Percentiles rank a stretch among this genome's conserved stretches.
Evolutionary conservation across 2,797 vertebrate species (phyloP).

Genomic region (Carduelis carduelis): DNA sequence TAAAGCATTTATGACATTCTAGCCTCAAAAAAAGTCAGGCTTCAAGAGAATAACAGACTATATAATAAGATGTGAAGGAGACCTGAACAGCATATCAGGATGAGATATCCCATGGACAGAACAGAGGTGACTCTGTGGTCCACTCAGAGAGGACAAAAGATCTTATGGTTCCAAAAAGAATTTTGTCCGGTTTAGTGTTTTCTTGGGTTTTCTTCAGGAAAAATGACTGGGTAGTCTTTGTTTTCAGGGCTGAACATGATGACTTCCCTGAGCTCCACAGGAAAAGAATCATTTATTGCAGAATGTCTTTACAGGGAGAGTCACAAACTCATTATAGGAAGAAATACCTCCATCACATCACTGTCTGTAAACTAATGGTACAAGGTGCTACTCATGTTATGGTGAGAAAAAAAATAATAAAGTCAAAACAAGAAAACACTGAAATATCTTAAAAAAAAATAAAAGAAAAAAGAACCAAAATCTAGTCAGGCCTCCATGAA

Average conservation of each 20-base stretch:
- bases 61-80: background rate
- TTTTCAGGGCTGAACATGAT: background rate
- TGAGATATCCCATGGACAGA: background rate
- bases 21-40: background rate
- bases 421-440: background rate
- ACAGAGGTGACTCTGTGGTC: background rate
- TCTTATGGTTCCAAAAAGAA: background rate
- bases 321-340: background rate
- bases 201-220: background rate
- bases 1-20: background rate
- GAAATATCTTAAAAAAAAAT: background rate
- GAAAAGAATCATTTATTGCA: background rate
- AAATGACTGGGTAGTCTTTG: background rate
- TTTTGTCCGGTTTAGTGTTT: background rate
- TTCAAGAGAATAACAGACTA: background rate
- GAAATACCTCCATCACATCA: background rate
- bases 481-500: background rate
- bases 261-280: background rate
- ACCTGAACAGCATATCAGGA: background rate
- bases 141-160: background rate
- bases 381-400: background rate
- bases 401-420: rapidly evolving
- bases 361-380: background rate
- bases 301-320: background rate
- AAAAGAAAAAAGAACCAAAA: background rate